Base-by-base conservation (phyloP, 2,888 invertebrate species). In the Chirona hameri region DNA sequence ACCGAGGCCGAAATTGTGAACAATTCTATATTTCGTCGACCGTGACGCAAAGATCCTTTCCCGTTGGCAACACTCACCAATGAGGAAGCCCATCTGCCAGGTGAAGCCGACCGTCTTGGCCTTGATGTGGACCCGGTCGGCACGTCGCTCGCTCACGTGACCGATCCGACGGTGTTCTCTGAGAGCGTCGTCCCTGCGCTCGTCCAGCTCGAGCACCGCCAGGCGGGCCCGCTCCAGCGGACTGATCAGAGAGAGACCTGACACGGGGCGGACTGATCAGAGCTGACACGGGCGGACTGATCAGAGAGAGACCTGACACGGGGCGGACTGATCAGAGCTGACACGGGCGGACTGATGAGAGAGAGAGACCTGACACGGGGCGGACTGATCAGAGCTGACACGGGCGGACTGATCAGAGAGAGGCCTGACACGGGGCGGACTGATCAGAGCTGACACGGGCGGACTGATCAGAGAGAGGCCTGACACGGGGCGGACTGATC, bases 81-180 rank as follows among this genome's bases (percentile, higher is more conserved):
- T 91, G 88, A 97, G 97, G 84, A 95, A 93, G 7, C 97, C 97
- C 24, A 96, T 90, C 89, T 97, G 97, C 97, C 98, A 98, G 83
- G 94, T 93, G 89, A 98, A 98, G 85, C 93, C 93, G 79, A 97
- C 95, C 87, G 93, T 92, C 55, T 93, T 89, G 18, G 94, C 91
- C 85, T 92, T 91, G 83, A 95, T 93, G 85, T 93, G 93, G 87
- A 92, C 91, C 87, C 91, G 92, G 86, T 90, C 91, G 60, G 90
- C 88, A 57, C 89, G 89, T 79, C 89, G 89, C 29, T 90, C 90
- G 81, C 90, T 91, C 46, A 91, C 90, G 84, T 89, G 90, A 0
- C 94, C 94, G 85, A 94, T 93, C 76, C 93, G 88, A 86, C 90
- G 86, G 86, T 89, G 84, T 82, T 89, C 89, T 76, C 90, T 89